These are phyloP conservation scores for Plodia interpunctella DNA, from an alignment of 1,140 invertebrate species.

Conservation along the genomic window DNA sequence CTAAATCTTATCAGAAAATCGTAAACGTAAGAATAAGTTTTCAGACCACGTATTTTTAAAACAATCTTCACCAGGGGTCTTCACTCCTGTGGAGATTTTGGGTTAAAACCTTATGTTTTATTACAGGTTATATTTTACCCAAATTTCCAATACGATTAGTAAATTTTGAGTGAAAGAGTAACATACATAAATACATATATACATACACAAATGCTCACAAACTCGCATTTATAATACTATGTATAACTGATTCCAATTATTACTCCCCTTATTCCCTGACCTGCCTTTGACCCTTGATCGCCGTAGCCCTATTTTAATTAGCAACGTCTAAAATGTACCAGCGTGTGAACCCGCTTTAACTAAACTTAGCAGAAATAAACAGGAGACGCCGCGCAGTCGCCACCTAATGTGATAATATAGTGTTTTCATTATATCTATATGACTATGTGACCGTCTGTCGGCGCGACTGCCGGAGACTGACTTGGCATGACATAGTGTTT, in stretches of 20 bases:
- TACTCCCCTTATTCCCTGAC: no score
- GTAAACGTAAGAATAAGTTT: no score
- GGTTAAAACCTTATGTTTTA: no score
- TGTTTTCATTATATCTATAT: conserved; percentile 1
- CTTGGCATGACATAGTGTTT: neutral
- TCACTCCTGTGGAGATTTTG: no score
- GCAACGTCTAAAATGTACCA: neutral
- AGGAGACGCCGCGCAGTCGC: neutral
- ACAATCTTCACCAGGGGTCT: no score
- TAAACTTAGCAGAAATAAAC: neutral
- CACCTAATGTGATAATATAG: neutral
- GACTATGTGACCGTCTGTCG: neutral
- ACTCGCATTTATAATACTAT: conserved; percentile 5
- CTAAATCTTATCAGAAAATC: no score
- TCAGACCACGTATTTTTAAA: no score
- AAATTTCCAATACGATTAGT: neutral
- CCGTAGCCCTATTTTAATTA: no score
- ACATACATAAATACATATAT: no score
- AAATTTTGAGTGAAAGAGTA: neutral
- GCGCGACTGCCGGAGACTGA: no score
- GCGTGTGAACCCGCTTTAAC: neutral
- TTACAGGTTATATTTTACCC: no score
- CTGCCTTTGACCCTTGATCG: no score
- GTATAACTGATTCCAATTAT: neutral
- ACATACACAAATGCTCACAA: neutral